A percentile compares a stretch with the other conserved stretches of the same genome.
phyloP scores from a whole-genome alignment of 2,797 vertebrate species.

The Phyllotis vaccarum region DNA sequence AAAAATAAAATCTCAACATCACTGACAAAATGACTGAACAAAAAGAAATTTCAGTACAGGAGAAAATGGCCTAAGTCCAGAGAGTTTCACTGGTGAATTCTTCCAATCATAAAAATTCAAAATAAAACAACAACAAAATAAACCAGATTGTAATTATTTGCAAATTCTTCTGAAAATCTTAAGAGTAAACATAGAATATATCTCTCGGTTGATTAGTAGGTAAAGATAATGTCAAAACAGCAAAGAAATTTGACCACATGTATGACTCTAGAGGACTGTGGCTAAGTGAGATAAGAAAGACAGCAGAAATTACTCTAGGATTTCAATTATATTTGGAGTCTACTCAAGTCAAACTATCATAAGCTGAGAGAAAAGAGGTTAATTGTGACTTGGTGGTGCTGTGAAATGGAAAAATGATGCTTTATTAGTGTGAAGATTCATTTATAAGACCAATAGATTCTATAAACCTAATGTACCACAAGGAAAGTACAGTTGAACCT shows the following conservation, averaged over 20 bases:
- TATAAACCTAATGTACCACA: neutral
- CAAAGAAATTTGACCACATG: neutral
- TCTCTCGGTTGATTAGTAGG: neutral
- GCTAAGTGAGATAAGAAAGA: neutral
- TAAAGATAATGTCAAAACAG: neutral
- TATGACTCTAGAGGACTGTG: neutral
- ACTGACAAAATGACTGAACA: neutral
- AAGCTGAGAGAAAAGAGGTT: neutral
- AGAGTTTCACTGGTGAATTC: neutral
- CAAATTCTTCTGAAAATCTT: neutral
- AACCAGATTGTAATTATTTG: neutral
- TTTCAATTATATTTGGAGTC: neutral
- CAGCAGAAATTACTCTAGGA: neutral
- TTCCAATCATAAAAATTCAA: neutral
- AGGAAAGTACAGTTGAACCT: neutral
- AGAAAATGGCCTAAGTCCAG: neutral
- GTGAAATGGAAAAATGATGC: neutral
- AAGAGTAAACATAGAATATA: neutral
- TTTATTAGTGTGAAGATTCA: neutral
- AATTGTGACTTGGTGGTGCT: fast-evolving
- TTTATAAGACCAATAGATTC: neutral
- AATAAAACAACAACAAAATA: neutral
- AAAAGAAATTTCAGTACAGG: neutral
- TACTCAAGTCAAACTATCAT: neutral
- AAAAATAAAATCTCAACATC: neutral